Conservation (phyloP, 2,797 vertebrate genomes). For the Acrossocheilus fasciatus region DNA sequence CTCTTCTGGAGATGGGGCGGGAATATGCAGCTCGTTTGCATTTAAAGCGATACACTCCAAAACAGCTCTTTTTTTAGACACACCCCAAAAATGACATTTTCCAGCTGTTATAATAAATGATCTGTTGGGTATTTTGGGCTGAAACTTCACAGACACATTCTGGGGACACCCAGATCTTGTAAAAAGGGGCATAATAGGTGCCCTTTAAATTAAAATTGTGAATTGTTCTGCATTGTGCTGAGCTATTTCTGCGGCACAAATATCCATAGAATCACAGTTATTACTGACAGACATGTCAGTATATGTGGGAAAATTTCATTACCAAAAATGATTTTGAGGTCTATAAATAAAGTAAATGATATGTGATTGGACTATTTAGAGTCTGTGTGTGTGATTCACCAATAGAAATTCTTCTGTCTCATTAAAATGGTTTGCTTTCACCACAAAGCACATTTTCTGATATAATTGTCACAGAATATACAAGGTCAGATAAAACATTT, state of each 20-base stretch:
- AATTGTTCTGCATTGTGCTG: background rate
- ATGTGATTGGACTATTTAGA: background rate
- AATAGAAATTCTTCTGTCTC: background rate
- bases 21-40: too few relatives aligned
- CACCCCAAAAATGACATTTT: too few relatives aligned
- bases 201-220: too few relatives aligned
- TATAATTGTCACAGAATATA: background rate
- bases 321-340: background rate
- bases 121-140: too few relatives aligned
- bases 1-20: too few relatives aligned
- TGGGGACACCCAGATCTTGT: too few relatives aligned
- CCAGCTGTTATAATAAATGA: too few relatives aligned
- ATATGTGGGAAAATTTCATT: background rate
- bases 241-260: background rate
- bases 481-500: background rate
- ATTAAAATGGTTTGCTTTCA: conserved; percentile 21
- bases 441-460: background rate
- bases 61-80: too few relatives aligned
- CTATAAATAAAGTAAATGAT: background rate
- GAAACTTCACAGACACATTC: too few relatives aligned
- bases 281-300: background rate
- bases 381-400: background rate
- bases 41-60: too few relatives aligned
- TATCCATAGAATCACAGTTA: background rate
- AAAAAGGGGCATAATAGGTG: too few relatives aligned